Conservation (phyloP, 2,113 vertebrate genomes). For the Poeciliopsis turrubarensis region DNA sequence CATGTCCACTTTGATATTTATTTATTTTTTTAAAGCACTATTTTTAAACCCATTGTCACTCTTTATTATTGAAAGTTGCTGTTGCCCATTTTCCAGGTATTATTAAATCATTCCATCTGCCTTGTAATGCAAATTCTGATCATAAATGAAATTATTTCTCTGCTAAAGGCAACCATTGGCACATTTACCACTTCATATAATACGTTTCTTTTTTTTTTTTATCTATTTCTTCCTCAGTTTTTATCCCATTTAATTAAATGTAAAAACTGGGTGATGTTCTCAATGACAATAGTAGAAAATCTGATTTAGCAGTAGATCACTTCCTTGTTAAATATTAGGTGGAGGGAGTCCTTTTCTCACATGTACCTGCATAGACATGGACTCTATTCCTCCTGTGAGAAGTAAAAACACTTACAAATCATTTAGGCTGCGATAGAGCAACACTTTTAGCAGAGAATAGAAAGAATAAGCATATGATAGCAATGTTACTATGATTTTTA, state of each 20-base stretch:
- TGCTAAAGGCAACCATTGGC: slow-evolving; percentile 54
- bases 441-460: background rate
- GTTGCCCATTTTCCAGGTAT: slow-evolving; percentile 53
- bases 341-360: slow-evolving; percentile 12
- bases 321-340: slow-evolving; percentile 21
- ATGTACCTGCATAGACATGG: slow-evolving; percentile 11
- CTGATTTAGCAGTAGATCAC: slow-evolving; percentile 6
- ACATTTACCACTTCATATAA: slow-evolving; percentile 29
- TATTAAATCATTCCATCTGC: slow-evolving; percentile 66
- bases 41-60: slow-evolving; percentile 56
- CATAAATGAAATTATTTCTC: slow-evolving; percentile 49
- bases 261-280: slow-evolving; percentile 36
- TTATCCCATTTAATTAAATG: slow-evolving; percentile 47
- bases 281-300: slow-evolving; percentile 12
- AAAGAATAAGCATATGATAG: background rate
- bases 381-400: slow-evolving; percentile 1
- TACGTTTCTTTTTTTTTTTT: slow-evolving; percentile 6
- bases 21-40: slow-evolving; percentile 63
- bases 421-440: background rate
- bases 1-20: slow-evolving; percentile 80
- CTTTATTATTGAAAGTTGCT: slow-evolving; percentile 39
- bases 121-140: slow-evolving; percentile 61
- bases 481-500: background rate
- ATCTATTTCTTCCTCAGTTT: slow-evolving; percentile 24
- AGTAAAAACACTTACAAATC: background rate